Evolutionary conservation across 1,140 invertebrate species (phyloP).

Genomic region (Drosophila pectinifera): DNA sequence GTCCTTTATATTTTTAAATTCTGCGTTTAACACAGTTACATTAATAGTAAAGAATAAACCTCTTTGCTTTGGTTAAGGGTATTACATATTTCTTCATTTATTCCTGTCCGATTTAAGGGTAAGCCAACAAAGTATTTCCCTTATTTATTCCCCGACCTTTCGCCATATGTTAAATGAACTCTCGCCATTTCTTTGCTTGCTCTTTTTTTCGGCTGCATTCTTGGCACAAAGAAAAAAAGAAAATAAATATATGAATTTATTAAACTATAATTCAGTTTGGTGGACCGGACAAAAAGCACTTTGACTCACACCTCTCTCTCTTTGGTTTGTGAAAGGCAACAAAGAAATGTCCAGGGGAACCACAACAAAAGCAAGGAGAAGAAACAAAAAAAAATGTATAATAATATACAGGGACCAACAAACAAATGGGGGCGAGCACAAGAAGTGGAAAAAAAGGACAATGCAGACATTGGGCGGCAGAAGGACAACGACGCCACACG

Average conservation of each 20-base stretch:
- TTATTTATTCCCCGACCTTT: neutral
- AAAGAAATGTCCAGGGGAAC: conserved; percentile 55
- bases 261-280: conserved; percentile 77
- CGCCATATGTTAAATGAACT: conserved; percentile 34
- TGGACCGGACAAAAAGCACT: conserved; percentile 59
- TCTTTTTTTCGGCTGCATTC: conserved; percentile 17
- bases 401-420: conserved; percentile 33
- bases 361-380: conserved; percentile 46
- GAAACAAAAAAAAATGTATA: conserved; percentile 21
- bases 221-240: conserved; percentile 13
- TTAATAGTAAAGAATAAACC: too few species aligned
- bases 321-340: conserved; percentile 30
- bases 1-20: too few species aligned
- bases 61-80: neutral
- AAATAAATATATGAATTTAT: conserved; percentile 75
- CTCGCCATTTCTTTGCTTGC: conserved; percentile 44
- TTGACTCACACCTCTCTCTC: conserved; percentile 59
- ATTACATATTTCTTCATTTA: neutral
- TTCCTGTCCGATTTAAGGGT: neutral
- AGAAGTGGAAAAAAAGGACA: conserved; percentile 24
- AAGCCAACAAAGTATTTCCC: conserved; percentile 1
- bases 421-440: conserved; percentile 39
- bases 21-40: too few species aligned
- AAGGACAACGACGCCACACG: conserved; percentile 49
- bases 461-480: conserved; percentile 48